A percentile compares a stretch with the other conserved stretches of the same genome.
Evolutionary conservation across 2,113 vertebrate genomes (phyloP).

Genomic region (Proterorhinus semilunaris): DNA sequence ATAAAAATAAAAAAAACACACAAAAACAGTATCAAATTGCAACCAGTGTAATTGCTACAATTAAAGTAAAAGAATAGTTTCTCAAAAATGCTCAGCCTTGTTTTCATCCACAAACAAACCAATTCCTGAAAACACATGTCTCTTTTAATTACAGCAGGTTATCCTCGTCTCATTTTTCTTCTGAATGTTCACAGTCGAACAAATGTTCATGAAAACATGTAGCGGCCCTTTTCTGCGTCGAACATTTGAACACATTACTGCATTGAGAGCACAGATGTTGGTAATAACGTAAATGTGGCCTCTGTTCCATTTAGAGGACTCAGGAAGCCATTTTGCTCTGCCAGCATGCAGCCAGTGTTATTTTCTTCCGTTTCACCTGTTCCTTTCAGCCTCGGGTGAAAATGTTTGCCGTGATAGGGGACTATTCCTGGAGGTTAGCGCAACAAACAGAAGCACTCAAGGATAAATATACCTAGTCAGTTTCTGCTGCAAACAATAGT

Average conservation of each 20-base stretch:
- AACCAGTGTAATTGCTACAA: too few relatives aligned
- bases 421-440: constrained; percentile 1
- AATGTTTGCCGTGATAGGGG: constrained; percentile 5
- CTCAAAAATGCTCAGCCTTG: too few relatives aligned
- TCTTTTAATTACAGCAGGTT: too few relatives aligned
- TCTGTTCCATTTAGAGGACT: constrained; percentile 9
- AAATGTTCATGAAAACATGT: too few relatives aligned
- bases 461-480: constrained; percentile 3
- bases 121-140: too few relatives aligned
- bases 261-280: constrained; percentile 3
- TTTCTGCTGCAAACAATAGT: constrained; percentile 3
- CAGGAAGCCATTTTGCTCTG: constrained; percentile 6
- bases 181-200: too few relatives aligned
- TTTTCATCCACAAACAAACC: too few relatives aligned
- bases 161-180: too few relatives aligned
- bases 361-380: constrained; percentile 5
- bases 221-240: background rate
- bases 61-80: too few relatives aligned
- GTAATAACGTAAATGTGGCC: constrained; percentile 7
- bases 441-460: constrained; percentile 5
- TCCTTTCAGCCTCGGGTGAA: constrained; percentile 7
- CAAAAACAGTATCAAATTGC: too few relatives aligned
- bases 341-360: constrained; percentile 9
- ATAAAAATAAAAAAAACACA: too few relatives aligned
- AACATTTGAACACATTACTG: background rate